Base-by-base conservation (phyloP, 2,113 vertebrate species). In the Rousettus leschenaultii region DNA sequence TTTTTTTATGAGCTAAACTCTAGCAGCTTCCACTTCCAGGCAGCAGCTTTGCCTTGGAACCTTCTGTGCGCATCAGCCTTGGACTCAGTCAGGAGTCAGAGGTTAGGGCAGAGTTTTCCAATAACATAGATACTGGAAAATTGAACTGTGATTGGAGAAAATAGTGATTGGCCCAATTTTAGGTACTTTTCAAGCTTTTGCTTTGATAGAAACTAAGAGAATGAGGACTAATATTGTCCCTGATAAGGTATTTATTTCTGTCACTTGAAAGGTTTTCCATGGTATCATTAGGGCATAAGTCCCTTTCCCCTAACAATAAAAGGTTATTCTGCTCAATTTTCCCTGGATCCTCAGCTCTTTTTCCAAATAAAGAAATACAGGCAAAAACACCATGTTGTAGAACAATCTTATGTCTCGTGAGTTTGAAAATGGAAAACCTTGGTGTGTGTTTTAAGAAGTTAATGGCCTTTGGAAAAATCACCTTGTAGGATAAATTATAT, bases 401-500 rank as follows among this genome's bases (percentile, higher is more conserved):
- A 51, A 40, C 71, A 93, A 66, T 6, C 24, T 26, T 63, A 21
- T 0, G 8, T 45, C 55, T 89, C 38, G 4, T 12, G 68, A 79
- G 63, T 84, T 96, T 75, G 66, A 80, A 95, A 89, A 80, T 5
- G 30, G 74, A 70, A 92, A 84, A 71, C 30, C 55, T 94, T 24
- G 14, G 10, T 71, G 33, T 78, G 48, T 30, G 21, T 45, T 91
- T 94, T 35, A 78, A 83, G 48, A 94, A 77, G 74, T 16, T 82
- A 65, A 80, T 86, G 87, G 85, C 94, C 90, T 96, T 95, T 83
- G 94, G 97, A 74, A 95, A 93, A 78, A 70, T 61, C 59, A 19
- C 92, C 96, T 78, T 91, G 94, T 68, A 51, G 96, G 86, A 15
- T 73, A 97, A 98, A 98, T 97, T 97, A 96, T 7, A 70, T 10